Evolutionary conservation across 1,140 invertebrate genomes (phyloP).

Genomic region (Bombus confusus): DNA sequence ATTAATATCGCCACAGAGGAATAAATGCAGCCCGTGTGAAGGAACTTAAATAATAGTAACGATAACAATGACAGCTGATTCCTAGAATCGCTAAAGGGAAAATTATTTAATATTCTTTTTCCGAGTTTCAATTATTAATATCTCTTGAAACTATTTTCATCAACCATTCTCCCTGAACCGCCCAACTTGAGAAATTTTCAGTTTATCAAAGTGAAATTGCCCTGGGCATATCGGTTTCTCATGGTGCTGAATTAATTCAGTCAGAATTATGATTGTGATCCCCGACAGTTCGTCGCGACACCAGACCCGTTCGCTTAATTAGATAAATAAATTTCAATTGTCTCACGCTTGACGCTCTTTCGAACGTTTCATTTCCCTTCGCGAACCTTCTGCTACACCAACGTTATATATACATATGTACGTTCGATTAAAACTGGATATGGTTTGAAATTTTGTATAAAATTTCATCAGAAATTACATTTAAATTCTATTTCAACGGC

Average conservation of each 20-base stretch:
- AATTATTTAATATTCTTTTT: background rate
- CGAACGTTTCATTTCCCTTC: background rate
- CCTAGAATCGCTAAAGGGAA: background rate
- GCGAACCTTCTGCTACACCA: too few species aligned
- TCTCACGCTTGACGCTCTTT: background rate
- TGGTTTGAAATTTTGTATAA: background rate
- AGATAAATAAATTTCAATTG: conserved; percentile 9
- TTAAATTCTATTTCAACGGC: background rate
- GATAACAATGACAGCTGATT: background rate
- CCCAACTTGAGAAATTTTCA: background rate
- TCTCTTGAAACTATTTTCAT: background rate
- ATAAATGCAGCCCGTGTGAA: background rate
- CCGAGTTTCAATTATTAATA: background rate
- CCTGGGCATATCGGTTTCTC: background rate
- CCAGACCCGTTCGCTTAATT: background rate
- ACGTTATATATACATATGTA: too few species aligned
- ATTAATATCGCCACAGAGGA: background rate
- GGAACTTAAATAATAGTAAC: background rate
- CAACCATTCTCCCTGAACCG: background rate
- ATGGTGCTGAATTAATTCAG: conserved; percentile 9
- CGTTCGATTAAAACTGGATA: too few species aligned
- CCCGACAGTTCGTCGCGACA: conserved; percentile 5
- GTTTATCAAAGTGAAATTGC: background rate
- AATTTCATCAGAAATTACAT: too few species aligned
- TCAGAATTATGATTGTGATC: background rate